phyloP scores from a whole-genome alignment of 2,797 vertebrate genomes.

The Spinibarbus caldwelli region DNA sequence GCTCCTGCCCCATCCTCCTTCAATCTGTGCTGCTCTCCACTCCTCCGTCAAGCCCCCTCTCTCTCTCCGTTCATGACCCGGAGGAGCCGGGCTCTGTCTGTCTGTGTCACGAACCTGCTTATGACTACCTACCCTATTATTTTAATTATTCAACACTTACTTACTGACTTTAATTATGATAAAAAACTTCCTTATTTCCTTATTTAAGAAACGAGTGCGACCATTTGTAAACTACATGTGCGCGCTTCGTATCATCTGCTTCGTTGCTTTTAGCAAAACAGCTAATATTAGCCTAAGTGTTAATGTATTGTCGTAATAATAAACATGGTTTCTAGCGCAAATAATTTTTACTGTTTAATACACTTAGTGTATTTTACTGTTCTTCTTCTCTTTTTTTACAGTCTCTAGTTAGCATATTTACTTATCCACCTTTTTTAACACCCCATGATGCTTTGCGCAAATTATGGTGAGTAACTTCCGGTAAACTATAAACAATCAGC shows the following conservation, averaged over 20 bases:
- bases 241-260: background rate
- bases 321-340: no score
- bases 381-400: no score
- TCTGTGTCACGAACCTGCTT: slow-evolving; percentile 23
- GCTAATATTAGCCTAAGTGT: no score
- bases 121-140: background rate
- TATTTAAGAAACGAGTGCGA: background rate
- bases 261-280: background rate
- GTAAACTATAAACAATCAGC: no score
- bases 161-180: background rate
- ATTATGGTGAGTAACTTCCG: no score
- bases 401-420: no score
- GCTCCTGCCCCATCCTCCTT: slow-evolving; percentile 46
- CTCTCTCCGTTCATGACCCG: slow-evolving; percentile 13
- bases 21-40: background rate
- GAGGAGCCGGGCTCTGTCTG: slow-evolving; percentile 27
- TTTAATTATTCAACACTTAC: background rate
- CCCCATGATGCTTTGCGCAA: no score
- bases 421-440: no score
- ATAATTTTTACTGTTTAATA: no score
- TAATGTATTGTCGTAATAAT: no score
- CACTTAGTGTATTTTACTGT: no score
- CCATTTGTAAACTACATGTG: no score
- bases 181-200: background rate
- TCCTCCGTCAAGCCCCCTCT: slow-evolving; percentile 23